phyloP scores from a whole-genome alignment of 2,797 vertebrate species.

The Oreortyx pictus region DNA sequence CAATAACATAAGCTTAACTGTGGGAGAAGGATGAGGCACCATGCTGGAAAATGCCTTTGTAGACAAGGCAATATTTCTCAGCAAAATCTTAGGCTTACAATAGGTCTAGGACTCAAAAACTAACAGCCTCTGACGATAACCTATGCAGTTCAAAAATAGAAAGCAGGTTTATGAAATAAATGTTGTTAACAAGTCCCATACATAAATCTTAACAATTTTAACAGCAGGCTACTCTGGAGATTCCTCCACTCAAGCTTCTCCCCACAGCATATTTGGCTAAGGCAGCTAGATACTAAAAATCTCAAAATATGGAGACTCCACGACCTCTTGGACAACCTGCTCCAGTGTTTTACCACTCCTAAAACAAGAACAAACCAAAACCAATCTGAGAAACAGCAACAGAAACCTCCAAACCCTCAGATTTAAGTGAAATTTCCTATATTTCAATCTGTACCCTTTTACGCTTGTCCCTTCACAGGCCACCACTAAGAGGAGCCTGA shows the following conservation, averaged over 20 bases:
- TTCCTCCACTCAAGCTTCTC: background rate
- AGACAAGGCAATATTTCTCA: no score
- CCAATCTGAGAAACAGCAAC: no score
- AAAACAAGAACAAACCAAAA: background rate
- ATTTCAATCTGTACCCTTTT: background rate
- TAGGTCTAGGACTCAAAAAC: no score
- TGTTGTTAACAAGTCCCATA: background rate
- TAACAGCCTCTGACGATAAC: no score
- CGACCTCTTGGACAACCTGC: background rate
- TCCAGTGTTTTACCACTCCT: background rate
- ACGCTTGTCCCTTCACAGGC: background rate
- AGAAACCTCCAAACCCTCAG: background rate
- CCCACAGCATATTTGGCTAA: background rate
- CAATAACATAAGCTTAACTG: no score
- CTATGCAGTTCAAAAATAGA: no score
- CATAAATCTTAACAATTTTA: background rate
- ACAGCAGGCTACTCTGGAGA: background rate
- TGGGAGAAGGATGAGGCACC: no score
- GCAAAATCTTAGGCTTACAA: no score
- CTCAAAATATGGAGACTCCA: background rate
- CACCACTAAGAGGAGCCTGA: background rate
- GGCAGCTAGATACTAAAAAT: background rate
- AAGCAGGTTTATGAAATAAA: no score
- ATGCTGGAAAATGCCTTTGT: no score
- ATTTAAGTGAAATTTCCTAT: background rate